phyloP scores from a whole-genome alignment of 1,140 invertebrate species.

The Micrasema minimum region DNA sequence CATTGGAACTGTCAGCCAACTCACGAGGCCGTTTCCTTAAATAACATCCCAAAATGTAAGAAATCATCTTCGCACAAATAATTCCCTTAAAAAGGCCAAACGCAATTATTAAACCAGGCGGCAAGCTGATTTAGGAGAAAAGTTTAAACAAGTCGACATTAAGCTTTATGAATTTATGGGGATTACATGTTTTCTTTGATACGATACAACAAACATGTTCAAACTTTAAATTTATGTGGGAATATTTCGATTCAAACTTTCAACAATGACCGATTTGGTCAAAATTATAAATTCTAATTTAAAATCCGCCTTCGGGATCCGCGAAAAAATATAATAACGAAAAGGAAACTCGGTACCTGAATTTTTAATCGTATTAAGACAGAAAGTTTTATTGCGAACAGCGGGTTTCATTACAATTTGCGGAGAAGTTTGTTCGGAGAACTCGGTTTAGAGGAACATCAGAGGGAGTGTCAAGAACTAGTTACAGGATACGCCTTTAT shows the following conservation, averaged over 20 bases:
- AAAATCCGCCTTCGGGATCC: slow-evolving; percentile 2
- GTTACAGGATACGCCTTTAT: too few relatives aligned
- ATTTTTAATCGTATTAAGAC: slow-evolving; percentile 17
- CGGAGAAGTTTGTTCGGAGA: slow-evolving; percentile 13
- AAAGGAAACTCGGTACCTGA: slow-evolving; percentile 17
- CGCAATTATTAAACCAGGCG: slow-evolving; percentile 44
- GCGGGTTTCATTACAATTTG: slow-evolving; percentile 28
- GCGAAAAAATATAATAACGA: neutral
- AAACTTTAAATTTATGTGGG: slow-evolving; percentile 27
- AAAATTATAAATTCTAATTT: slow-evolving; percentile 21
- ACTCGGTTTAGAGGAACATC: slow-evolving; percentile 6
- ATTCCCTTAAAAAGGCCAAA: slow-evolving; percentile 49
- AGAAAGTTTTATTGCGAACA: slow-evolving; percentile 26
- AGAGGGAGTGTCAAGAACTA: neutral
- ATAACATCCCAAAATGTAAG: slow-evolving; percentile 50
- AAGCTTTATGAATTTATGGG: slow-evolving; percentile 11
- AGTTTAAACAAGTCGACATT: slow-evolving; percentile 44
- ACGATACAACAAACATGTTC: slow-evolving; percentile 14
- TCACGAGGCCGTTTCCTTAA: slow-evolving; percentile 43
- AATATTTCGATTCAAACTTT: slow-evolving; percentile 29
- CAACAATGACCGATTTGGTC: slow-evolving; percentile 25
- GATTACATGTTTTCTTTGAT: slow-evolving; percentile 23
- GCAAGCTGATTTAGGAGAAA: slow-evolving; percentile 48
- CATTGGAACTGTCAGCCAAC: slow-evolving; percentile 44
- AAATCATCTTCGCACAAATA: slow-evolving; percentile 41